Evolutionary conservation across 1,140 invertebrate genomes (phyloP).

Genomic region (Muscidifurax raptorellus): DNA sequence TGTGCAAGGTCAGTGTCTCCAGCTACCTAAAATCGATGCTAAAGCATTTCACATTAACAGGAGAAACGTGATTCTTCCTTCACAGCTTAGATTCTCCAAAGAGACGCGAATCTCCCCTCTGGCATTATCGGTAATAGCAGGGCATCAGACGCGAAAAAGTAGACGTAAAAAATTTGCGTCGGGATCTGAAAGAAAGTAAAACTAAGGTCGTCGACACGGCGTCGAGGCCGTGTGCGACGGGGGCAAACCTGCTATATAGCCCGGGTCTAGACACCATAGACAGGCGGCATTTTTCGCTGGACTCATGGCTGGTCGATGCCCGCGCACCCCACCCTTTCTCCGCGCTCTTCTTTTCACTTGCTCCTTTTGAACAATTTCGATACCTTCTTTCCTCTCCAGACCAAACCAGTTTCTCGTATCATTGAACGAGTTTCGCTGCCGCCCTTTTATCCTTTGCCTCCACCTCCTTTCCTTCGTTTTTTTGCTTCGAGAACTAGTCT

Average conservation of each 20-base stretch:
- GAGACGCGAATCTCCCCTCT: neutral
- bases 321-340: neutral
- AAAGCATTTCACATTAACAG: too few species aligned
- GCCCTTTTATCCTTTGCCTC: neutral
- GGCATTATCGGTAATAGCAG: neutral
- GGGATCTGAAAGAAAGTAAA: neutral
- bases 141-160: neutral
- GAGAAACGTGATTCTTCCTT: neutral
- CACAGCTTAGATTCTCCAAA: neutral
- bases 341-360: neutral
- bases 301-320: neutral
- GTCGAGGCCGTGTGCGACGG: neutral
- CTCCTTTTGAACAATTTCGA: constrained; percentile 17
- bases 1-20: constrained; percentile 39
- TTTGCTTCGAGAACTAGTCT: neutral
- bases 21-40: neutral
- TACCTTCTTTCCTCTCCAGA: neutral
- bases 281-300: neutral
- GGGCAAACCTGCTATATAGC: constrained; percentile 9
- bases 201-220: constrained; percentile 27
- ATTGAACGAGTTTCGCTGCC: constrained; percentile 15
- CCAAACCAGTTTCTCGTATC: constrained; percentile 18
- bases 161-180: neutral
- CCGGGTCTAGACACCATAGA: neutral
- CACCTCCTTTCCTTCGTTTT: neutral